Evolutionary conservation across 2,113 vertebrate species (phyloP), one percentile per base, ranked within the genome.

Genomic region (Gallinago jamesoni): DNA sequence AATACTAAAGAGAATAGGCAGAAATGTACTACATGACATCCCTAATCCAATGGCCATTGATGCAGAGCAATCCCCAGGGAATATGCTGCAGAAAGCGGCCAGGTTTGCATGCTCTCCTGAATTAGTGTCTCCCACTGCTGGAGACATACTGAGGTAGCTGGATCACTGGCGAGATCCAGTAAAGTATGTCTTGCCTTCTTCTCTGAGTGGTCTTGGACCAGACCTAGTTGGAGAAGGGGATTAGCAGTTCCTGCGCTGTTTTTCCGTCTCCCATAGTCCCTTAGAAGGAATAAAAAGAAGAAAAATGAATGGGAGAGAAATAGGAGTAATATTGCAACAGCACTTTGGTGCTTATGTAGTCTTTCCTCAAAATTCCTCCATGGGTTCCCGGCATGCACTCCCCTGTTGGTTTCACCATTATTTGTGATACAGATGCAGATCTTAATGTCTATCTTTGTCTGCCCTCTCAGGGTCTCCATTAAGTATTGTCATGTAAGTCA

Each of bases 361-460:
- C 35, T 68, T 81, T 39, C 19, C 56, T 63, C 39, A 33, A 64
- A 92, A 45, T 79, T 75, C 23, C 35, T 52, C 66, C 35, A 6
- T 0, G 0, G 30, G 14, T 86, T 90, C 7, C 52, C 11, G 1
- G 10, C 47, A 53, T 84, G 25, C 39, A 64, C n/a, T 69, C 60
- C 23, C 25, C 31, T 82, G 15, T 52, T 85, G 45, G 8, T 90
- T 85, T 85, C 60, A 47, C 33, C n/a, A 17, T 25, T 50, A 14
- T 53, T 89, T 87, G 39, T 81, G 31, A 37, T 31, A 47, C 13
- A 72, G 17, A n/a, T n/a, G 13, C 31, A 43, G 80, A 31, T 47
- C 9, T 87, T 59, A 56, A 39, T 17, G 21, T 55, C 37, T 55
- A 6, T 2, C 0, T 30, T 87, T 64, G 9, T n/a, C 85, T 85